Conservation (phyloP, 1,140 invertebrate species). For the Heliconius melpomene region DNA sequence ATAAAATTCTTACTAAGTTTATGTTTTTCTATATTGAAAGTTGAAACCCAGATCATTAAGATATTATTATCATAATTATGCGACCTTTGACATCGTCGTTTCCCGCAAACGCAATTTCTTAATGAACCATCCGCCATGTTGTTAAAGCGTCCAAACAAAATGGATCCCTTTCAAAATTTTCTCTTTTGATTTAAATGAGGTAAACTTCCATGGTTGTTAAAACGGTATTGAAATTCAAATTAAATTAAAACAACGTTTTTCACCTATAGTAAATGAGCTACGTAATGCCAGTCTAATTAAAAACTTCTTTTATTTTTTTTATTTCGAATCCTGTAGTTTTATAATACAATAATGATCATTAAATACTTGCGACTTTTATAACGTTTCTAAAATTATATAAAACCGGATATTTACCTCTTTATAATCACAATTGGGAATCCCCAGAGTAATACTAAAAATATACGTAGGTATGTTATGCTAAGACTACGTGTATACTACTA, state of each 20-base stretch:
- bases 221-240: not conserved
- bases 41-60: not conserved
- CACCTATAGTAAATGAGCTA: too few species aligned
- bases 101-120: not conserved
- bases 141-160: not conserved
- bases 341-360: too few species aligned
- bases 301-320: too few species aligned
- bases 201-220: not conserved
- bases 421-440: constrained; percentile 22
- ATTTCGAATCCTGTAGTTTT: too few species aligned
- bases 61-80: constrained; percentile 5
- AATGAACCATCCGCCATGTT: not conserved
- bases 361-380: too few species aligned
- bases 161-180: not conserved
- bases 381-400: not conserved
- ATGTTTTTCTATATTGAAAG: too few species aligned
- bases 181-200: not conserved
- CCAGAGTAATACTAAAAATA: constrained; percentile 13
- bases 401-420: constrained; percentile 13
- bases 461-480: not conserved
- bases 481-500: not conserved
- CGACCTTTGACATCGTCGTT: constrained; percentile 8
- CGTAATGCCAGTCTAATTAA: too few species aligned
- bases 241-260: too few species aligned
- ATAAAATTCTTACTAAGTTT: too few species aligned